Evolutionary conservation across 1,140 invertebrate genomes (phyloP), one percentile per base, ranked within the genome.

Genomic region (Dryas iulia): DNA sequence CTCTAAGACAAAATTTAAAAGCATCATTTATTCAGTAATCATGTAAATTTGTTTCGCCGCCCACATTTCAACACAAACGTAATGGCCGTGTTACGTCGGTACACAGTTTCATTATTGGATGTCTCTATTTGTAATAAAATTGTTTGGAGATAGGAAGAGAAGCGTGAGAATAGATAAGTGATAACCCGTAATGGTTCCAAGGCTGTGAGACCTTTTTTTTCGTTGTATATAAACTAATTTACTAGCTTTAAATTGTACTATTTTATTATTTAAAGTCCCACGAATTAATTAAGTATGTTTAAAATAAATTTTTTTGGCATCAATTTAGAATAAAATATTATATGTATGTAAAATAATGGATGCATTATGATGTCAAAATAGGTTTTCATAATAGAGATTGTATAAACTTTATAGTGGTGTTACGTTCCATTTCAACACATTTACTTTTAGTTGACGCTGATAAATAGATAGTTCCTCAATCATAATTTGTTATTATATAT

Each of bases 201-300:
- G 78, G 81, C 71, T 77, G 63, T 56, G 24, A 69, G 73, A 71
- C 69, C 52, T 25, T 73, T 72, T 61, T 65, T 57, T 61, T 62
- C 26, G 73, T 77, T 78, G 72, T 71, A 76, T 78, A 66, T 73
- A 71, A 76, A 77, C 67, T 74, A 74, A 72, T 65, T 54, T 66
- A 63, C 47, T 66, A 62, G 33, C 31, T 58, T 69, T 23, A 62
- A 31, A 31, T 21, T 23, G 26, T 21, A 47, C 18, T 2, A 47
- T 18, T 47, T 25, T n/a, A n/a, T n/a, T n/a, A n/a, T n/a, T n/a
- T 7, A 1, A 56, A 56, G 0, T 56, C 53, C n/a, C 23, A 56
- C 25, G 11, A 56, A 56, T 54, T 54, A 24, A 12, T 24, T 54
- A 23, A 2, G n/a, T 24, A 8, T 21, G n/a, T 47, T 18, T 31